phyloP scores from a whole-genome alignment of 2,113 vertebrate species.

The Tinamus guttatus region DNA sequence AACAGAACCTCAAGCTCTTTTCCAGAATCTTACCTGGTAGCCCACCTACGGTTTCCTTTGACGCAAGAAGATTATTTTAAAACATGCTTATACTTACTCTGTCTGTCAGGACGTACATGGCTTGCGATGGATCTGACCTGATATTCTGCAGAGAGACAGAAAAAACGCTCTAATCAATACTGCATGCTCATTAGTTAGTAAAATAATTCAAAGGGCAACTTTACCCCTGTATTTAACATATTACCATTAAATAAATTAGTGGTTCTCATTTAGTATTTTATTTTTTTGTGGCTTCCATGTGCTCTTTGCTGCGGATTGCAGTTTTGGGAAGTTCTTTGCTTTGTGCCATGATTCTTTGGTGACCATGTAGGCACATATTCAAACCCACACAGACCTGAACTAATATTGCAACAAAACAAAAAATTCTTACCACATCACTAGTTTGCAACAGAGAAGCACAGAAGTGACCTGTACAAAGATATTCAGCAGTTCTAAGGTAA shows the following conservation, averaged over 20 bases:
- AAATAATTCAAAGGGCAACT: not conserved
- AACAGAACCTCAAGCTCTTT: not conserved
- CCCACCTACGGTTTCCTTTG: not conserved
- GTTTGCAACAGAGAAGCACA: not conserved
- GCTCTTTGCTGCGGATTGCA: not conserved
- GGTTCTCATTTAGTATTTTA: not conserved
- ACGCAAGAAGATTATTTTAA: not conserved
- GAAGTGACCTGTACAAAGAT: not conserved
- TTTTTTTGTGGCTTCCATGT: not conserved
- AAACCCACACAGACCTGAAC: not conserved
- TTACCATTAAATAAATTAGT: not conserved
- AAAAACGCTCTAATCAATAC: not conserved
- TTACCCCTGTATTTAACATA: not conserved
- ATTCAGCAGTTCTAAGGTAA: not conserved
- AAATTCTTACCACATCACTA: not conserved
- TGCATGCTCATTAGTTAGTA: accelerated
- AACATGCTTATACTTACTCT: conserved; percentile 86
- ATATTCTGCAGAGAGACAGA: conserved; percentile 85
- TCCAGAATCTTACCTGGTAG: not conserved
- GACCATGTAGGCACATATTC: not conserved
- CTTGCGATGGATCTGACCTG: conserved; percentile 96
- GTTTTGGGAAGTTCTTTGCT: not conserved
- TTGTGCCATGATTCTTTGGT: not conserved
- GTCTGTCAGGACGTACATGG: conserved; percentile 96
- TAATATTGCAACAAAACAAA: not conserved